Evolutionary conservation across 2,113 vertebrate genomes (phyloP).

Genomic region (Casuarius casuarius): DNA sequence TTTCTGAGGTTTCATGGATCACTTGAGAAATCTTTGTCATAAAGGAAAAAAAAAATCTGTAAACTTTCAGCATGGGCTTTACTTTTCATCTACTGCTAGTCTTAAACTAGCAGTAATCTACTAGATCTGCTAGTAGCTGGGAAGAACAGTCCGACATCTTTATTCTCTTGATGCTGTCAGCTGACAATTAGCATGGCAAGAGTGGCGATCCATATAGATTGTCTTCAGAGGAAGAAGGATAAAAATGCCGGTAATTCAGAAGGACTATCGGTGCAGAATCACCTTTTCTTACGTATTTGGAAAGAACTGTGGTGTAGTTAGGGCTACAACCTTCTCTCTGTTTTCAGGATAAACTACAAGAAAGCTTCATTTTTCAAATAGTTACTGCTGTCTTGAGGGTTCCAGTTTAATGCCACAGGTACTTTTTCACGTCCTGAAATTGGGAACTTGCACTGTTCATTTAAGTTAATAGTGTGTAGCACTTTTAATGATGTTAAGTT

Average conservation of each 20-base stretch:
- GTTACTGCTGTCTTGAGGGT: constrained; percentile 3
- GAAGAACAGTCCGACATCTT: neutral
- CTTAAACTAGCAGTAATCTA: neutral
- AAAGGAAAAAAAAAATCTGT: neutral
- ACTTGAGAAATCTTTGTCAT: neutral
- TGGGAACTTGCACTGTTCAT: neutral
- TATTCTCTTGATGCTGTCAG: neutral
- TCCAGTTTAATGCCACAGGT: constrained; percentile 34
- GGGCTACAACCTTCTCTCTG: neutral
- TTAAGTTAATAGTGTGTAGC: neutral
- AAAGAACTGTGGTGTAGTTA: neutral
- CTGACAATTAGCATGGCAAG: neutral
- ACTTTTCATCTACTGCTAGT: neutral
- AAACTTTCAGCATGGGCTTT: neutral
- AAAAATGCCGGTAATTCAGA: neutral
- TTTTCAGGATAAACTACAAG: neutral
- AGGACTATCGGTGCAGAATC: neutral
- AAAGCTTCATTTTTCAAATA: neutral
- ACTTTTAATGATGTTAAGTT: neutral
- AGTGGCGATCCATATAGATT: neutral
- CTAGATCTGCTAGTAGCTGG: neutral
- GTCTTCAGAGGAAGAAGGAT: neutral
- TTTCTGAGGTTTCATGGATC: neutral
- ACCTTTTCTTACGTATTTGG: neutral
- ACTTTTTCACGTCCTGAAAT: neutral